Base-by-base conservation (phyloP, 2,113 vertebrate species). In the Sebastes schlegelii region DNA sequence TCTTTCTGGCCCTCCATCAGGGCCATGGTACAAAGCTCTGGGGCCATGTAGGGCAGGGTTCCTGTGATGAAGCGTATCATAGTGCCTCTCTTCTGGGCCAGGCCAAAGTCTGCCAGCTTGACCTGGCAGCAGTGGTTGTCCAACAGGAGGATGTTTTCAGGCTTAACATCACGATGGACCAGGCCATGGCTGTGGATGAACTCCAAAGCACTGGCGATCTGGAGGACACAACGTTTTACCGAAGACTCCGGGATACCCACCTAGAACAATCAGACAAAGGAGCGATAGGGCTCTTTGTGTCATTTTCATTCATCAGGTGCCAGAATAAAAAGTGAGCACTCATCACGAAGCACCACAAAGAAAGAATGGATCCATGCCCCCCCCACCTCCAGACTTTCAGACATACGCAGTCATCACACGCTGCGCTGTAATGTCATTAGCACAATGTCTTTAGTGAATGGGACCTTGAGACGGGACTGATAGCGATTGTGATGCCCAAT, bases 111-210 rank as follows among this genome's bases (percentile, higher is more conserved):
- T 0, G 97, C 95, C 75, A 99, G 95, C 79, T 99, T 99, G 84
- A 99, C 91, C 2, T 89, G 93, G 6, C 81, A 88, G 87, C 97
- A 99, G 79, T 92, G 94, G 0, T 86, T 94, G 76, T 99, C 98
- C 0, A 97, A 94, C 17, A 99, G 96, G 17, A 99, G 95, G 60
- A 99, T 96, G 0, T 99, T 99, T 91, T 99, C 98, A 0, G 98
- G 98, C 85, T 99, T 99, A 61, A 99, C 91, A 14, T 99, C 98
- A 0, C 98, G 95, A 87, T 99, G 98, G 63, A 99, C 98, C 16
- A 99, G 93, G 34, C 96, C 97, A 0, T 84, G 95, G 78, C 94
- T 94, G 92, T 99, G 98, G 89, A 99, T 96, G 89, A 97, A 97
- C 81, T 97, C 97, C 94, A 99, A 93, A 0, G 98, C 98, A 0